Conservation (phyloP, 1,140 invertebrate species). For the Rhagoletis zephyria region DNA sequence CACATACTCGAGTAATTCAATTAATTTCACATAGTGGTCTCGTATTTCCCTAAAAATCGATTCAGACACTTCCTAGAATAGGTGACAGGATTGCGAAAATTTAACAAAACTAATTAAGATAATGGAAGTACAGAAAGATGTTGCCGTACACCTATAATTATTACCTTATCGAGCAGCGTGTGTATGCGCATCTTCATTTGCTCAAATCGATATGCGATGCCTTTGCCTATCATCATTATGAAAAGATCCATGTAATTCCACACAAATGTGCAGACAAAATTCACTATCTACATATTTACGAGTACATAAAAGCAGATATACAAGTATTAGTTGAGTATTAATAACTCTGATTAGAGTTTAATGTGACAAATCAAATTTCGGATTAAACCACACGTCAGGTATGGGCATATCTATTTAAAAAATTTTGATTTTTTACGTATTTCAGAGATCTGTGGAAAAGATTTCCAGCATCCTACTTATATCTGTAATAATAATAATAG, state of each 20-base stretch:
- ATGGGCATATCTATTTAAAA: no score
- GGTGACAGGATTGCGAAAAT: constrained; percentile 55
- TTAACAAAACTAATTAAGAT: constrained; percentile 68
- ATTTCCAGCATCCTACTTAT: no score
- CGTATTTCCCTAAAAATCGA: constrained; percentile 77
- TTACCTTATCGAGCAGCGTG: constrained; percentile 62
- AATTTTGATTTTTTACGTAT: no score
- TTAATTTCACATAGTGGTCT: constrained; percentile 77
- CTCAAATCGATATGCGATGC: constrained; percentile 77
- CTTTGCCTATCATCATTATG: constrained; percentile 77
- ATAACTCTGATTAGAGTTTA: no score
- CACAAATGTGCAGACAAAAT: constrained; percentile 75
- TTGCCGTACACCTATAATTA: constrained; percentile 29
- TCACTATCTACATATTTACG: constrained; percentile 59
- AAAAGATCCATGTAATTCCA: constrained; percentile 82
- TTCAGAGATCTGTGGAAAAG: no score
- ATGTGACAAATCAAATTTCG: no score
- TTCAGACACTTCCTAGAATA: constrained; percentile 74
- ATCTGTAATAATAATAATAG: no score
- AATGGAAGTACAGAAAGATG: background rate
- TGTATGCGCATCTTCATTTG: constrained; percentile 75
- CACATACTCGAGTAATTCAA: constrained; percentile 75
- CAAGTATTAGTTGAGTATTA: no score
- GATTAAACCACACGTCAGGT: no score
- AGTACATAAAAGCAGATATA: no score